A percentile compares a stretch with the other conserved stretches of the same genome.
Conservation (phyloP, 2,113 vertebrate species). For the Barbus barbus region DNA sequence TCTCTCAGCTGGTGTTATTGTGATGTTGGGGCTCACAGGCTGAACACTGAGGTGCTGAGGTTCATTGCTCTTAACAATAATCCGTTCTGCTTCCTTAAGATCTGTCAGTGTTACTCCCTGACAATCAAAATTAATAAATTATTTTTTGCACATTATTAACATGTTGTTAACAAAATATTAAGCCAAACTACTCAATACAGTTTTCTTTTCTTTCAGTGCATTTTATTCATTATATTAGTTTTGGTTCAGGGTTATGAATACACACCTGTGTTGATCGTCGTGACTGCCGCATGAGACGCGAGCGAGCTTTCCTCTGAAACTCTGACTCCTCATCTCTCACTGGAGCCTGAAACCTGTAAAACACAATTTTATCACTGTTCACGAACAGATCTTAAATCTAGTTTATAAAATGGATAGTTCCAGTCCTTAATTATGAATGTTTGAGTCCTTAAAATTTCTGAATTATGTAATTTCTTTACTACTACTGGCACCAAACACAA, state of each 20-base stretch:
- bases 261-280: constrained; percentile 88
- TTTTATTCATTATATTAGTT: too few species aligned
- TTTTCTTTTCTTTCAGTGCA: too few species aligned
- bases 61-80: constrained; percentile 61
- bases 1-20: constrained; percentile 72
- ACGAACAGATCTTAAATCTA: neutral
- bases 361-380: neutral
- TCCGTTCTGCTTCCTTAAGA: constrained; percentile 88
- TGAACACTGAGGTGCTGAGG: constrained; percentile 65
- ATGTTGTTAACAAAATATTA: too few species aligned
- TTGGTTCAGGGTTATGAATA: neutral
- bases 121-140: constrained; percentile 8
- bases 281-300: constrained; percentile 86
- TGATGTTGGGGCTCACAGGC: constrained; percentile 74
- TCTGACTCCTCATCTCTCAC: constrained; percentile 90
- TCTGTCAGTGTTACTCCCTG: constrained; percentile 91
- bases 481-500: too few species aligned
- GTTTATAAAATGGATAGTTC: too few species aligned
- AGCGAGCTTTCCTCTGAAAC: constrained; percentile 89
- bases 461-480: too few species aligned
- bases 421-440: too few species aligned
- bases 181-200: too few species aligned
- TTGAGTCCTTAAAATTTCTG: too few species aligned
- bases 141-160: too few species aligned
- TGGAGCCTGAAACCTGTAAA: constrained; percentile 82